Conservation (phyloP, 92 coral and sea anemone genomes). For the Paragorgia papillata region DNA sequence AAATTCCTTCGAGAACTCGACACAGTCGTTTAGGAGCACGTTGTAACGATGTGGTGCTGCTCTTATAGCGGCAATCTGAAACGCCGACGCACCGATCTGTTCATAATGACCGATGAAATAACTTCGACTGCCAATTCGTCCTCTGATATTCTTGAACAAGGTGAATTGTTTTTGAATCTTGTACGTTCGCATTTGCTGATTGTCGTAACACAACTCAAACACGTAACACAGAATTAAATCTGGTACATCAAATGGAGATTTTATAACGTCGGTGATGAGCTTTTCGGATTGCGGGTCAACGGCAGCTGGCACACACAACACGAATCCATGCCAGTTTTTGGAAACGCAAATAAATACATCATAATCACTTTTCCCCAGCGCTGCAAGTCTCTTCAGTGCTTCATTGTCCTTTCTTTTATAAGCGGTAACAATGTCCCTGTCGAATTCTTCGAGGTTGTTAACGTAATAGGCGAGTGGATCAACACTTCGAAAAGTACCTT, state of each 20-base stretch:
- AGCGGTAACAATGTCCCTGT: constrained; percentile 60
- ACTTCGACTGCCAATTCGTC: constrained; percentile 51
- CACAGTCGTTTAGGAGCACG: constrained; percentile 80
- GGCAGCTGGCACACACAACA: constrained; percentile 66
- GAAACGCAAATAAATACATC: constrained; percentile 82
- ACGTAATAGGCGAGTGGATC: constrained; percentile 85
- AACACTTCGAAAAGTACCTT: constrained; percentile 63
- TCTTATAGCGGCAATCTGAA: constrained; percentile 74
- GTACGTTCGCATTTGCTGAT: constrained; percentile 64
- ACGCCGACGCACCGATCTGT: constrained; percentile 56
- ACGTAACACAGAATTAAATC: constrained; percentile 58
- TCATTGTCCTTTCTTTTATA: constrained; percentile 54
- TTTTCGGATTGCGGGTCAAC: constrained; percentile 53
- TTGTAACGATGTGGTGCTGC: constrained; percentile 91
- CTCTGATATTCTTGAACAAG: constrained; percentile 61
- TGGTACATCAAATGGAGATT: constrained; percentile 74
- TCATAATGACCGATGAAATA: constrained; percentile 77
- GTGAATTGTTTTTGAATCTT: constrained; percentile 64
- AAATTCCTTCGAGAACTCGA: constrained; percentile 87
- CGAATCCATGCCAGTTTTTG: constrained; percentile 71
- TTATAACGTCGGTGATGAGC: constrained; percentile 43
- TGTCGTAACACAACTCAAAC: constrained; percentile 71
- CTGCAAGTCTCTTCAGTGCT: constrained; percentile 49
- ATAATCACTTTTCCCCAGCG: constrained; percentile 57
- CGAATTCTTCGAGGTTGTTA: constrained; percentile 70